phyloP scores from a whole-genome alignment of 2,797 vertebrate genomes.

The Ibycter americanus region DNA sequence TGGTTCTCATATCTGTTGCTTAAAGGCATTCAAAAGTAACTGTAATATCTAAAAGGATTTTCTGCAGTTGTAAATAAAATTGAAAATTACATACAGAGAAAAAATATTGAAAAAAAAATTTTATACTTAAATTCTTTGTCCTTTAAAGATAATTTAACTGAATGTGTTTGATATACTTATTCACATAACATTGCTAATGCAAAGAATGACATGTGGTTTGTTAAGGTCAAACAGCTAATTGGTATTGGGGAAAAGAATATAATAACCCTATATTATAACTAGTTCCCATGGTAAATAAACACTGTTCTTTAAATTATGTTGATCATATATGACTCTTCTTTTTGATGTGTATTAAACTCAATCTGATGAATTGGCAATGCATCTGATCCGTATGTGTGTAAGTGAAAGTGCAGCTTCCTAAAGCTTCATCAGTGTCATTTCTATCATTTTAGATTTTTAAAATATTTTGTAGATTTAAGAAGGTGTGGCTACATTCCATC shows the following conservation, averaged over 20 bases:
- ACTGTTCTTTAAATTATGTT: background rate
- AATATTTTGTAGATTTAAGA: background rate
- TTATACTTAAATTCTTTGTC: background rate
- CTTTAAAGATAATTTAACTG: background rate
- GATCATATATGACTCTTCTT: background rate
- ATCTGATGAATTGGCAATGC: background rate
- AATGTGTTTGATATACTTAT: background rate
- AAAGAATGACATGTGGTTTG: background rate
- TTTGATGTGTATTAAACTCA: background rate
- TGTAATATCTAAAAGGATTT: background rate
- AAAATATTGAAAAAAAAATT: background rate
- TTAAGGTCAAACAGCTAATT: background rate
- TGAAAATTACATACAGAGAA: background rate
- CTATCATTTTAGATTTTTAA: background rate
- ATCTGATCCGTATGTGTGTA: background rate
- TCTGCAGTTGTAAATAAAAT: background rate
- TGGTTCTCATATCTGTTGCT: background rate
- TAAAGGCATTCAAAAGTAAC: background rate
- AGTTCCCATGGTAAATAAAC: background rate
- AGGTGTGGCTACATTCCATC: background rate
- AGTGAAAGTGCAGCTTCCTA: background rate
- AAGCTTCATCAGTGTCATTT: background rate
- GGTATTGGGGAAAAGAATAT: background rate
- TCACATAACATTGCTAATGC: background rate
- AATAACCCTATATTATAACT: background rate